Evolutionary conservation across 2,113 vertebrate genomes (phyloP).

Genomic region (Chrysemys picta): DNA sequence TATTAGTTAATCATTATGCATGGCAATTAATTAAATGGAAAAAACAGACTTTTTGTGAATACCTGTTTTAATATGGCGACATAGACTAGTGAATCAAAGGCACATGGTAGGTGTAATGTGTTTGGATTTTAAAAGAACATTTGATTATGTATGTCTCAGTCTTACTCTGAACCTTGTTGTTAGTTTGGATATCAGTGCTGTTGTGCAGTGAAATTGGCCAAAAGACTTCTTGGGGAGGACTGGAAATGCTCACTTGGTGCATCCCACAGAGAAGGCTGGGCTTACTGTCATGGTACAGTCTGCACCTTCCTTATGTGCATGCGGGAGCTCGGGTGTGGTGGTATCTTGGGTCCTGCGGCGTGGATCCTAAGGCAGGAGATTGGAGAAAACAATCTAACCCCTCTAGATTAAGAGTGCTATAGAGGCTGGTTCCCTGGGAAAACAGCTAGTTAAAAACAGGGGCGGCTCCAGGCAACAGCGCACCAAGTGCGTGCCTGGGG

Average conservation of each 20-base stretch:
- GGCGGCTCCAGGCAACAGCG: too few species aligned
- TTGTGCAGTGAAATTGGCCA: neutral
- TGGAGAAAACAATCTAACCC: neutral
- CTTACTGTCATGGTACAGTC: neutral
- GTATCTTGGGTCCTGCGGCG: neutral
- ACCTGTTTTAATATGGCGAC: neutral
- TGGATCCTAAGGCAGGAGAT: neutral
- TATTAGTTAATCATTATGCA: neutral
- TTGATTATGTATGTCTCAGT: neutral
- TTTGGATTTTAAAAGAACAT: neutral
- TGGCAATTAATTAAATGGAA: neutral
- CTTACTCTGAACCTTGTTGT: neutral
- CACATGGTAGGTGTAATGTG: neutral
- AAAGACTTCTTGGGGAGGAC: neutral
- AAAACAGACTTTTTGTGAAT: neutral
- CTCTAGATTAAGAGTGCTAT: neutral
- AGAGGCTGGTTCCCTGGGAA: neutral
- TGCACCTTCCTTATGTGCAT: neutral
- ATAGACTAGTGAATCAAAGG: neutral
- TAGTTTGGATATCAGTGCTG: neutral
- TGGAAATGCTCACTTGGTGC: neutral
- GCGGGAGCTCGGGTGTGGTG: fast-evolving
- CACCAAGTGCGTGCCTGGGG: too few species aligned
- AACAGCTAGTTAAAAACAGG: neutral
- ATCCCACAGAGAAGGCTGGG: neutral